phyloP scores from a whole-genome alignment of 2,797 vertebrate species.

The Mastacembelus armatus region DNA sequence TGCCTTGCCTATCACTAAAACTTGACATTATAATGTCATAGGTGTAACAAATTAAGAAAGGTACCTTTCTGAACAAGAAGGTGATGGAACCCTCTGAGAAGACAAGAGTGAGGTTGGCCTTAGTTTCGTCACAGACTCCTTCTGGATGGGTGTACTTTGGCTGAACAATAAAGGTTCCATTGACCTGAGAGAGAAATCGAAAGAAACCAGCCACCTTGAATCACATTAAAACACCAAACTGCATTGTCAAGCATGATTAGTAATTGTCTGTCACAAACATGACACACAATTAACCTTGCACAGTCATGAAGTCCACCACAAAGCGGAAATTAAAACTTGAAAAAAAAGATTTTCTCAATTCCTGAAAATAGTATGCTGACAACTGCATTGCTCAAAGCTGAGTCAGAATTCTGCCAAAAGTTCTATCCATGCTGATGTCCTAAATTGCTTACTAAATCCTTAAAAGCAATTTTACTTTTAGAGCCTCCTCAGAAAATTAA shows the following conservation, averaged over 20 bases:
- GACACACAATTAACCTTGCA: neutral
- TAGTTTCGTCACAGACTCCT: constrained; percentile 32
- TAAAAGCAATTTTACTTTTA: neutral
- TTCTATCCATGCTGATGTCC: neutral
- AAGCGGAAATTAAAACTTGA: constrained; percentile 41
- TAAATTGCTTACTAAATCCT: neutral
- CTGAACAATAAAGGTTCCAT: constrained; percentile 71
- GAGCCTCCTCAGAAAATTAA: neutral
- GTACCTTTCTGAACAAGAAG: constrained; percentile 78
- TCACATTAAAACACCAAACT: neutral
- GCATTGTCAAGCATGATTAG: neutral
- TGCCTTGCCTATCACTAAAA: neutral
- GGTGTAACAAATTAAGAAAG: neutral
- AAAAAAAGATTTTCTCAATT: constrained; percentile 14
- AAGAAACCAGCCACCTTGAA: neutral
- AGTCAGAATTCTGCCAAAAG: constrained; percentile 12
- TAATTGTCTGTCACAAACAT: constrained; percentile 27
- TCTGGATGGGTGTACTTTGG: accelerated
- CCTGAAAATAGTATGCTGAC: constrained; percentile 36
- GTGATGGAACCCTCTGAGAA: constrained; percentile 68
- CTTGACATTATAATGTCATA: neutral
- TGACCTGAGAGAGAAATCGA: constrained; percentile 49
- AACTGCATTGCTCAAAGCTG: neutral
- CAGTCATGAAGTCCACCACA: neutral
- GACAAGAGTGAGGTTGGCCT: constrained; percentile 22